phyloP scores from a whole-genome alignment of 1,140 invertebrate genomes.

The Ips typographus region DNA sequence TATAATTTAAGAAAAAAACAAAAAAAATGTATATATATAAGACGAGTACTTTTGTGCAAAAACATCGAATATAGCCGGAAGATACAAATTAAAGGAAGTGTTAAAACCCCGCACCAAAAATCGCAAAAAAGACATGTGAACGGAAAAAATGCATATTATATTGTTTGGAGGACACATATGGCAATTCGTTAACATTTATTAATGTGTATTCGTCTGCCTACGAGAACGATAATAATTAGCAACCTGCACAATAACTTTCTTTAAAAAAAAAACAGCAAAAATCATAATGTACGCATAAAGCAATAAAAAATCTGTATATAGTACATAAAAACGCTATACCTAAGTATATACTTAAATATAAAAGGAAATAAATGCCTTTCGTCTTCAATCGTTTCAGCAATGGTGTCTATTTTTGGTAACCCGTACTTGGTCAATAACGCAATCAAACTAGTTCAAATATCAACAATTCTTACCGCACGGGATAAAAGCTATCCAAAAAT shows the following conservation, averaged over 20 bases:
- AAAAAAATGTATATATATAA: conserved; percentile 42
- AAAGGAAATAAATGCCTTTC: conserved; percentile 23
- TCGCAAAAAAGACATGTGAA: conserved; percentile 33
- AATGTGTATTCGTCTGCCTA: conserved; percentile 1
- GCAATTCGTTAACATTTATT: conserved; percentile 31
- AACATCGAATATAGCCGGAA: conserved; percentile 28
- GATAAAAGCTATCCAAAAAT: conserved; percentile 22
- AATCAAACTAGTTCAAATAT: conserved; percentile 14
- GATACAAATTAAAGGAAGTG: conserved; percentile 37
- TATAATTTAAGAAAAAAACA: conserved; percentile 43
- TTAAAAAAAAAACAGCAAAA: conserved; percentile 13
- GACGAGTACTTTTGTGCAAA: conserved; percentile 45
- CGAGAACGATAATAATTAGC: neutral
- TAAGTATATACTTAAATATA: neutral
- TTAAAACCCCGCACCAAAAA: conserved; percentile 41
- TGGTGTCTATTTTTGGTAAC: conserved; percentile 33
- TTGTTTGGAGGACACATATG: conserved; percentile 19
- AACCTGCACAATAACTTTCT: neutral
- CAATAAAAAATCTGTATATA: conserved; percentile 23
- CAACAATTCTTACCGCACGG: neutral
- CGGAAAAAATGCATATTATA: conserved; percentile 37
- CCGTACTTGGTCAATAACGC: neutral
- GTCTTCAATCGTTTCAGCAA: conserved; percentile 16
- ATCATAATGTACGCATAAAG: conserved; percentile 14
- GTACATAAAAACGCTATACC: conserved; percentile 25